These are phyloP conservation scores for Chelonia mydas DNA, from an alignment of 2,797 vertebrate genomes.

Conservation along the genomic window DNA sequence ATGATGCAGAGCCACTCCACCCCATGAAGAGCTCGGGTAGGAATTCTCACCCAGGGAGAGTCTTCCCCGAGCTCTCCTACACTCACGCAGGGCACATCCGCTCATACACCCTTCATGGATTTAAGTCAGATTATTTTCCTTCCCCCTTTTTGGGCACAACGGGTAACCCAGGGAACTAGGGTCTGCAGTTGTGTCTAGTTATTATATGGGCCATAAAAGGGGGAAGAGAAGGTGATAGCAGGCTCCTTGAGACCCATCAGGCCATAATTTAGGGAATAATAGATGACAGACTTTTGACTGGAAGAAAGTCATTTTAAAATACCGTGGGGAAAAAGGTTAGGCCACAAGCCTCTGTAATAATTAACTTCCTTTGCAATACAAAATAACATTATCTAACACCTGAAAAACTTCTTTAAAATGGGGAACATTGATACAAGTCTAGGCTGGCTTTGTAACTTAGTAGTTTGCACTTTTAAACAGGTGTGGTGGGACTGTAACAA, in stretches of 20 bases:
- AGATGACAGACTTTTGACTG: neutral
- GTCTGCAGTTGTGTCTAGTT: neutral
- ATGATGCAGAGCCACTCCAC: neutral
- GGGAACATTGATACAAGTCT: neutral
- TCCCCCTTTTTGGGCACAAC: neutral
- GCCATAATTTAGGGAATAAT: neutral
- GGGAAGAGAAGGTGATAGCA: neutral
- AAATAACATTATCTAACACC: neutral
- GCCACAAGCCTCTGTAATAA: neutral
- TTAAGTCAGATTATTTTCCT: neutral
- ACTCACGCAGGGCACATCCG: neutral
- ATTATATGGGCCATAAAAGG: neutral
- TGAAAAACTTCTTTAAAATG: neutral
- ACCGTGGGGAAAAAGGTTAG: neutral
- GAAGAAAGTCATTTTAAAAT: constrained; percentile 6
- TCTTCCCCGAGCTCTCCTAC: neutral
- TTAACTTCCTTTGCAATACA: neutral
- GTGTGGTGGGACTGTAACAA: neutral
- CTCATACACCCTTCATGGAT: neutral
- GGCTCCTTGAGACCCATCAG: neutral
- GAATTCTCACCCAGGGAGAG: rapidly evolving
- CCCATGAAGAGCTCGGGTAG: neutral
- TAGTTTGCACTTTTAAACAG: neutral
- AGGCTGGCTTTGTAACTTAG: neutral
- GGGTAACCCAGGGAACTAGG: neutral